phyloP scores from a whole-genome alignment of 2,113 vertebrate species.

The Ageneiosus marmoratus region DNA sequence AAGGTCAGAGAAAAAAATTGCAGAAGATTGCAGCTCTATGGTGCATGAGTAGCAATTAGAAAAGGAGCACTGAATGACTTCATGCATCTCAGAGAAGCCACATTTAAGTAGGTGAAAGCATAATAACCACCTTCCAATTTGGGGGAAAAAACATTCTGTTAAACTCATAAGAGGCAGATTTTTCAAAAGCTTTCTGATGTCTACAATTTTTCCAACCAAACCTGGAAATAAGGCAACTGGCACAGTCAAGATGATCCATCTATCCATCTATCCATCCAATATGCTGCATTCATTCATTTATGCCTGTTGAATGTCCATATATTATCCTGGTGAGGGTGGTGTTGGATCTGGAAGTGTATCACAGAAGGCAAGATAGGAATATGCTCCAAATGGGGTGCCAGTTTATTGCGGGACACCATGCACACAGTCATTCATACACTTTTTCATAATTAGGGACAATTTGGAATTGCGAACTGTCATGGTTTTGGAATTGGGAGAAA shows the following conservation, averaged over 20 bases:
- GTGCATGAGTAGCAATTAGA: not conserved
- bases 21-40: not conserved
- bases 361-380: not conserved
- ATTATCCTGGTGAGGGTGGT: not conserved
- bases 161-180: not conserved
- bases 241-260: not conserved
- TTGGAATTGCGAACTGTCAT: not conserved
- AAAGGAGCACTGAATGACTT: not conserved
- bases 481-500: not conserved
- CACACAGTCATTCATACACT: not conserved
- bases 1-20: slow-evolving; percentile 8
- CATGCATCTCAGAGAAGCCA: not conserved
- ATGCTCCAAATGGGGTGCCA: not conserved
- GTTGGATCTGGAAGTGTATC: not conserved
- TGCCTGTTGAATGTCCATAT: not conserved
- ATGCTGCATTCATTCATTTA: not conserved
- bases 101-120: not conserved
- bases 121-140: not conserved
- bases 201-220: not conserved
- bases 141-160: not conserved
- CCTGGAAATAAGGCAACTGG: not conserved
- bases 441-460: not conserved
- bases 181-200: not conserved
- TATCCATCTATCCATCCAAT: not conserved
- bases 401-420: not conserved